Base-by-base conservation (phyloP, 2,113 vertebrate species). In the Dipodomys ordii region DNA sequence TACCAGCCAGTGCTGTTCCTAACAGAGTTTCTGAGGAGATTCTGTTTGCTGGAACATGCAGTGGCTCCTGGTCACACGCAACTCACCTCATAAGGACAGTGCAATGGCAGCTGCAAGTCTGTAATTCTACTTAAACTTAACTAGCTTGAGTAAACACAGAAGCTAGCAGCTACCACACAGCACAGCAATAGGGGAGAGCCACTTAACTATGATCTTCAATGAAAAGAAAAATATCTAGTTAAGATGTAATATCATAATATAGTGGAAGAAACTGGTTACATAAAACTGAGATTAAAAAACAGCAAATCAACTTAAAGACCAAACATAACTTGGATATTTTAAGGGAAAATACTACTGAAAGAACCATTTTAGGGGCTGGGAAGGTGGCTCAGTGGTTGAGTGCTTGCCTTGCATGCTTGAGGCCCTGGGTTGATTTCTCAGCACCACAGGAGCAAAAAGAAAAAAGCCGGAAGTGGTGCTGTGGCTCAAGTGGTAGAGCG, bases 101-200 rank as follows among this genome's bases (percentile, higher is more conserved):
- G 20, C 19, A 91, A 90, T 2, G 46, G 0, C 83, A 27, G 20
- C 77, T 93, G 20, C 60, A 92, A 62, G 88, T 78, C 92, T 86
- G 39, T 78, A 87, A 94, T 80, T 95, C 85, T 83, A 72, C 18
- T 88, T 87, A 68, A 53, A 69, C 10, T 83, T 93, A 86, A 89
- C 39, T 81, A 67, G 83, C 30, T 90, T 62, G 85, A 78, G 85
- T n/a, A 86, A n/a, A 20, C 77, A 83, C 27, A 28, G 22, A 18
- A 79, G 57, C 44, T 86, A 83, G 28, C 49, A 49, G 49, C 49
- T 49, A 9, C 10, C 12, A 49, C 49, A 49, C 1, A n/a, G 32
- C 20, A 69, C 6, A 74, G 32, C 20, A 69, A n/a, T n/a, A n/a
- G n/a, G n/a, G n/a, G n/a, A n/a, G 4, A 74, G 20, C 4, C 9